Percentiles rank a stretch among this genome's conserved stretches.
These are phyloP conservation scores for Wasmannia auropunctata DNA, from an alignment of 1,140 invertebrate genomes.

Conservation along the genomic window DNA sequence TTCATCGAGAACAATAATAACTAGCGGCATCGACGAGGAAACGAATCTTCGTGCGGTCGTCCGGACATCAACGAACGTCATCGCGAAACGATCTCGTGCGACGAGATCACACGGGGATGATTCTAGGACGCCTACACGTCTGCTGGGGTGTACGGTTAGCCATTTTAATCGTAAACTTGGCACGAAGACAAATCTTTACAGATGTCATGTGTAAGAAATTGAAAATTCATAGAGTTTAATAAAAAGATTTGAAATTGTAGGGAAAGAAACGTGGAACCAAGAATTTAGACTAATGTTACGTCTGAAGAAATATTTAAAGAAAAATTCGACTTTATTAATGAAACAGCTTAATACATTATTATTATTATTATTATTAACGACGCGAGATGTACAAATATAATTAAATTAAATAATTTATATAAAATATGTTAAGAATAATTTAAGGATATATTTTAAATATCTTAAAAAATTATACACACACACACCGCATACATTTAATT, in stretches of 20 bases:
- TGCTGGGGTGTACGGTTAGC: neutral
- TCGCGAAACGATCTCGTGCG: constrained; percentile 7
- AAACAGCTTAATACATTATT: neutral
- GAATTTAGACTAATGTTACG: neutral
- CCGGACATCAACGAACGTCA: constrained; percentile 48
- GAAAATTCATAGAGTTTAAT: neutral
- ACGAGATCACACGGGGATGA: constrained; percentile 3
- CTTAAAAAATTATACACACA: neutral
- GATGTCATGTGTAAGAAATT: neutral
- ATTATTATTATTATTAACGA: neutral
- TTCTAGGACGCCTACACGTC: neutral
- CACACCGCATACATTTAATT: neutral
- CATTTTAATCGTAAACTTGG: neutral
- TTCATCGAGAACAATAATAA: constrained; percentile 69
- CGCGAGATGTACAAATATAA: neutral
- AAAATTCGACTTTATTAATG: neutral
- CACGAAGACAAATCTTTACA: neutral
- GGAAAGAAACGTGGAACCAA: neutral
- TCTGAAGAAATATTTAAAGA: neutral
- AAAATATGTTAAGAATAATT: neutral
- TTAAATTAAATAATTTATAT: no score
- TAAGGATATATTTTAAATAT: neutral
- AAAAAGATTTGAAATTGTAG: neutral
- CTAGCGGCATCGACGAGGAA: constrained; percentile 7
- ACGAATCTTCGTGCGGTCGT: constrained; percentile 16